Conservation (phyloP, 2,113 vertebrate species). For the Casuarius casuarius region DNA sequence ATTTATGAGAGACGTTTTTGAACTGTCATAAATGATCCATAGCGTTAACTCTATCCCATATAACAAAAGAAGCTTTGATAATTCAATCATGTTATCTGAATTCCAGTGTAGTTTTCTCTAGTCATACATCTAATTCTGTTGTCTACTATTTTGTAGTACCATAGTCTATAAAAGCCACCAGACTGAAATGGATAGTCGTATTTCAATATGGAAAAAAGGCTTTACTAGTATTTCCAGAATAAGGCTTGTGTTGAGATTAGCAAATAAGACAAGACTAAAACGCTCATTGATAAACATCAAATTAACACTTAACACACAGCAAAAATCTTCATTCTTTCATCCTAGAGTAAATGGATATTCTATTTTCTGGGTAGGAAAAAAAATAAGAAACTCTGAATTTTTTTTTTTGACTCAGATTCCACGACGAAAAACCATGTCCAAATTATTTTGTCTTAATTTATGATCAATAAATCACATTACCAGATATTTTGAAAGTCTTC, state of each 20-base stretch:
- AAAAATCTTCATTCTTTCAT: not conserved
- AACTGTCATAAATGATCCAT: not conserved
- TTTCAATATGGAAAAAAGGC: not conserved
- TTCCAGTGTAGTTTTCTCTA: not conserved
- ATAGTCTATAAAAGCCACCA: not conserved
- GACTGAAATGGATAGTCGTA: not conserved
- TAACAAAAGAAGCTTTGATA: not conserved
- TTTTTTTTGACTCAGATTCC: not conserved
- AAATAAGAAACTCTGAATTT: not conserved
- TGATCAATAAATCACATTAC: not conserved
- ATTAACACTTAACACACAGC: not conserved
- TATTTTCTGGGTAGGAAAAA: not conserved
- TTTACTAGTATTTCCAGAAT: not conserved
- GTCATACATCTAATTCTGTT: not conserved
- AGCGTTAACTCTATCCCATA: not conserved
- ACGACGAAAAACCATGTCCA: not conserved
- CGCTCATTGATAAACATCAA: not conserved
- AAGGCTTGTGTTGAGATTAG: not conserved
- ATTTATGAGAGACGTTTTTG: not conserved
- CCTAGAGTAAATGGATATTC: not conserved
- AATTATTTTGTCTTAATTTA: not conserved
- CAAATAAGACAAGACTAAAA: not conserved
- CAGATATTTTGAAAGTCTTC: not conserved
- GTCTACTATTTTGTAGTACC: fast-evolving
- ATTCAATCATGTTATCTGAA: not conserved